Conservation (phyloP, 2,113 vertebrate species). For the Oryzias melastigma region DNA sequence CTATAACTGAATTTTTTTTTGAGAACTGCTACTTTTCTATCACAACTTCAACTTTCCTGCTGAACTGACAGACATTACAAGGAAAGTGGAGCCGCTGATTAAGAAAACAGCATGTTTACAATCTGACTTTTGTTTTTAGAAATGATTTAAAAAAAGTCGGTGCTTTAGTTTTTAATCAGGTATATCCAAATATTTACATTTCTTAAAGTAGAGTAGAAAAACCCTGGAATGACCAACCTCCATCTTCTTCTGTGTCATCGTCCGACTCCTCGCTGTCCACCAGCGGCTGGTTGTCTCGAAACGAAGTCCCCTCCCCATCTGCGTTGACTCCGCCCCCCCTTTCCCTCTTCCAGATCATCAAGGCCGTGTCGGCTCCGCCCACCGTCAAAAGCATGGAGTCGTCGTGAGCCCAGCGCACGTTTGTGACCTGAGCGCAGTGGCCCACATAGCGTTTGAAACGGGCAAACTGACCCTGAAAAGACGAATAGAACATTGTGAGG, state of each 20-base stretch:
- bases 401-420: conserved; percentile 90
- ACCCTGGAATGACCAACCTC: conserved; percentile 73
- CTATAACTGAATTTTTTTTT: too few relatives aligned
- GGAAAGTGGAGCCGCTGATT: too few relatives aligned
- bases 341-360: conserved; percentile 95
- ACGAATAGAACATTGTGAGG: neutral
- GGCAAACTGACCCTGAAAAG: conserved; percentile 84
- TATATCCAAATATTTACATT: neutral
- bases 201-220: neutral
- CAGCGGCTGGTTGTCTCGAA: conserved; percentile 35
- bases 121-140: too few relatives aligned
- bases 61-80: too few relatives aligned
- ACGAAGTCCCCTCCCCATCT: conserved; percentile 80
- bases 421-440: conserved; percentile 93
- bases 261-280: conserved; percentile 96
- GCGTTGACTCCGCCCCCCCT: conserved; percentile 71
- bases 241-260: conserved; percentile 92
- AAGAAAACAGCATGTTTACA: too few relatives aligned
- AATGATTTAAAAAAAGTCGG: too few relatives aligned
- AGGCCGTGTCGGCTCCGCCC: conserved; percentile 90
- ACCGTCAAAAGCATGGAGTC: conserved; percentile 89
- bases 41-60: too few relatives aligned
- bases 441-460: conserved; percentile 94
- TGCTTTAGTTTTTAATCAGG: too few relatives aligned
- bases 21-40: too few relatives aligned